phyloP scores from a whole-genome alignment of 2,113 vertebrate genomes.

The Syngnathus floridae region DNA sequence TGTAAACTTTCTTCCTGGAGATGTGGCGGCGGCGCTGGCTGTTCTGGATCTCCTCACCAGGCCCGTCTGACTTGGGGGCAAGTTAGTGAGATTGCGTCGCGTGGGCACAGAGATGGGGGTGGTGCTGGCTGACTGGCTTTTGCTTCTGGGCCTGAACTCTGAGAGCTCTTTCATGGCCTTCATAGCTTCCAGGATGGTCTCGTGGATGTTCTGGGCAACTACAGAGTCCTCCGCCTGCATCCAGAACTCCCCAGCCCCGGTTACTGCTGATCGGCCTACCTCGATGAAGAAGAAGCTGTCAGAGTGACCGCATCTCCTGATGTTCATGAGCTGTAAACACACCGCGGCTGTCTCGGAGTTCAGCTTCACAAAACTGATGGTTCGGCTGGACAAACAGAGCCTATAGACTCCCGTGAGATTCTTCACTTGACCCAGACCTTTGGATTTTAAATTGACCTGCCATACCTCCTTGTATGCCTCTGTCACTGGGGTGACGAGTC shows the following conservation, averaged over 20 bases:
- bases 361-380: constrained; percentile 89
- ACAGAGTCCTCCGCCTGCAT: constrained; percentile 96
- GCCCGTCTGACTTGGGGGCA: constrained; percentile 79
- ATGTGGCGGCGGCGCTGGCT: constrained; percentile 69
- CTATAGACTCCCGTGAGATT: constrained; percentile 90
- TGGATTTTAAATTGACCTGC: constrained; percentile 94
- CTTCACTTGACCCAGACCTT: constrained; percentile 88
- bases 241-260: constrained; percentile 95
- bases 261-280: constrained; percentile 90
- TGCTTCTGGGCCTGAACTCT: constrained; percentile 92
- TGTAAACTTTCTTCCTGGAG: constrained; percentile 63
- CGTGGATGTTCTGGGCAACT: constrained; percentile 97
- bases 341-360: constrained; percentile 88
- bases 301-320: constrained; percentile 93
- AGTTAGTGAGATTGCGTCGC: constrained; percentile 72
- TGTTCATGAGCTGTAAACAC: constrained; percentile 92
- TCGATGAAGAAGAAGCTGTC: constrained; percentile 98
- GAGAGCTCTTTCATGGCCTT: constrained; percentile 91
- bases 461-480: constrained; percentile 88
- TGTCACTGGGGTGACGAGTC: constrained; percentile 72
- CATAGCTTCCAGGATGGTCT: constrained; percentile 96
- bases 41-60: constrained; percentile 74
- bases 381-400: constrained; percentile 87
- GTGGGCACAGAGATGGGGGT: constrained; percentile 76
- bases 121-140: constrained; percentile 88